Evolutionary conservation across 2,797 vertebrate species (phyloP).

Genomic region (Poeciliopsis presidionis): DNA sequence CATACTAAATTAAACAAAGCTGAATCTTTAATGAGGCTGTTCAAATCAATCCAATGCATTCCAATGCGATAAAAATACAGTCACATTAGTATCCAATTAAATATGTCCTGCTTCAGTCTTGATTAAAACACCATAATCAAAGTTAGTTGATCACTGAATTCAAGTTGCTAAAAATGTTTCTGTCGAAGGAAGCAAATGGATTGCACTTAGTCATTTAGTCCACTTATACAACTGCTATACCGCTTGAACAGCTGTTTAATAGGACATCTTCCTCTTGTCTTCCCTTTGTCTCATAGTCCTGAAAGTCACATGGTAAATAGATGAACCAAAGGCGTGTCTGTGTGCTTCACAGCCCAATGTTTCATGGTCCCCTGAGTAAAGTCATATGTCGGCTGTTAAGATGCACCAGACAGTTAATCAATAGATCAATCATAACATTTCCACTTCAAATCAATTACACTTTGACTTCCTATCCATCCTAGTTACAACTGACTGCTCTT

Average conservation of each 20-base stretch:
- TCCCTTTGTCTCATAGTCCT: conserved; percentile 46
- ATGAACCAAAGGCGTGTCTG: conserved; percentile 31
- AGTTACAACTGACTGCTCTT: conserved; percentile 25
- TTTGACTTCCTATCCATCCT: conserved; percentile 52
- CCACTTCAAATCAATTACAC: conserved; percentile 80
- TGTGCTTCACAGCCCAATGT: conserved; percentile 44
- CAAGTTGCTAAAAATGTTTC: not conserved
- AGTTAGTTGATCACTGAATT: not conserved
- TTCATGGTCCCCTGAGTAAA: conserved; percentile 62
- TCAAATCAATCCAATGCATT: not conserved
- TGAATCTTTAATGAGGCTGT: not conserved
- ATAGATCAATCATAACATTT: conserved; percentile 85
- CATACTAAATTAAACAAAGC: not conserved
- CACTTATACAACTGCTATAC: not conserved
- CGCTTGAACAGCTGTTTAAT: conserved; percentile 49
- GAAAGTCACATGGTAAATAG: conserved; percentile 46
- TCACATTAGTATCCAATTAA: not conserved
- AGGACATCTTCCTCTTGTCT: conserved; percentile 34
- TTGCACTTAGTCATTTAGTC: conserved; percentile 5
- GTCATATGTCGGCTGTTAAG: conserved; percentile 73
- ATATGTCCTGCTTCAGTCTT: not conserved
- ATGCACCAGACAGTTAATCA: conserved; percentile 72
- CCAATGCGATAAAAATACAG: not conserved
- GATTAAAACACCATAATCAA: conserved; percentile 1
- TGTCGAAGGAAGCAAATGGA: not conserved